Percentiles rank a stretch among this genome's conserved stretches.
These are phyloP conservation scores for Vimba vimba DNA, from an alignment of 2,113 vertebrate genomes.

Conservation along the genomic window DNA sequence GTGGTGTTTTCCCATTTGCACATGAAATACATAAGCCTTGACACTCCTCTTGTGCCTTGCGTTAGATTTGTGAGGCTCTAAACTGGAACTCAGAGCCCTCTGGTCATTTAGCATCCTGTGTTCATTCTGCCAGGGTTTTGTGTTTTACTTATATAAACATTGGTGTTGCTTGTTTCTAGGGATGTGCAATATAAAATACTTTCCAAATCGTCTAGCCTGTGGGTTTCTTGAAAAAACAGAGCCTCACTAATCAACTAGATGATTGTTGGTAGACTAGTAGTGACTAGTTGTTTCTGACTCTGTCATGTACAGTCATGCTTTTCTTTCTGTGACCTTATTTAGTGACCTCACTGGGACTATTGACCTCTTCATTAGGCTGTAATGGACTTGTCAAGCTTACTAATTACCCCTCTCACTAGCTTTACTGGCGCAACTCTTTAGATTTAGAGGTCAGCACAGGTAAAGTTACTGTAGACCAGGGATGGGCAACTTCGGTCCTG, in stretches of 20 bases:
- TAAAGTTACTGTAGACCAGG: not conserved
- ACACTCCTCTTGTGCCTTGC: conserved; percentile 31
- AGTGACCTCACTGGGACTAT: not conserved
- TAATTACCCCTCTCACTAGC: not conserved
- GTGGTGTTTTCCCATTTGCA: conserved; percentile 34
- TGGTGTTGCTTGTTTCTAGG: not conserved
- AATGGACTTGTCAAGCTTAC: conserved; percentile 2
- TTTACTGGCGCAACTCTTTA: not conserved
- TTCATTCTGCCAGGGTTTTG: conserved; percentile 24
- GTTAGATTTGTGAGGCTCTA: conserved; percentile 17
- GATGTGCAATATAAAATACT: not conserved
- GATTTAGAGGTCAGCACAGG: conserved; percentile 3
- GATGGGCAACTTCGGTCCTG: no score
- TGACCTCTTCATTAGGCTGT: conserved; percentile 21
- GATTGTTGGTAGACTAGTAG: not conserved
- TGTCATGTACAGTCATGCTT: not conserved
- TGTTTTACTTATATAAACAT: conserved; percentile 6
- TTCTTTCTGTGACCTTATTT: not conserved
- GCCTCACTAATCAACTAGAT: not conserved
- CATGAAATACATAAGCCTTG: conserved; percentile 26
- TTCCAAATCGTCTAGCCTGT: not conserved
- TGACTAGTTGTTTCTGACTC: not conserved
- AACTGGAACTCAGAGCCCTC: conserved; percentile 22
- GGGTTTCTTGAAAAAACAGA: not conserved
- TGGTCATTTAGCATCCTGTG: conserved; percentile 17